Evolutionary conservation across 2,888 invertebrate genomes (phyloP).

Genomic region (Leucoma salicis): DNA sequence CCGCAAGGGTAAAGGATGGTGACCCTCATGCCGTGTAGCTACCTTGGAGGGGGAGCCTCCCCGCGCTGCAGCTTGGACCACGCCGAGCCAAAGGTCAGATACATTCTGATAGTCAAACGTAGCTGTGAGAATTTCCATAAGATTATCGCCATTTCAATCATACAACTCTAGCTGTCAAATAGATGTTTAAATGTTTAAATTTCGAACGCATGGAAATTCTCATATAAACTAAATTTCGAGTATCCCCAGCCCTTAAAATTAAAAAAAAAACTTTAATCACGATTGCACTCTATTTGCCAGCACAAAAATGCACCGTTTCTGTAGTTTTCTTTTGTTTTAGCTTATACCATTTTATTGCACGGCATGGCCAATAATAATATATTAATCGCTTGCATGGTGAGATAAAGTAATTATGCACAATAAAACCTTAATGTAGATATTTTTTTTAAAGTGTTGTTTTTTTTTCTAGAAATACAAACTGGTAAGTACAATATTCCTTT

Average conservation of each 20-base stretch:
- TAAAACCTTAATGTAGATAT: neutral
- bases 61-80: slow-evolving; percentile 78
- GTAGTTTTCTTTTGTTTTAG: slow-evolving; percentile 6
- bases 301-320: slow-evolving; percentile 21
- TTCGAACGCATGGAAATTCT: slow-evolving; percentile 28
- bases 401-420: too few relatives aligned
- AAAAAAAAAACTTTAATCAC: slow-evolving; percentile 20
- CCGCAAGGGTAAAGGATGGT: slow-evolving; percentile 76
- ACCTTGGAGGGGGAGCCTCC: slow-evolving; percentile 82
- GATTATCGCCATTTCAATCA: slow-evolving; percentile 23
- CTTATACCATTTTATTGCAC: slow-evolving; percentile 23
- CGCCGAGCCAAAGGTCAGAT: slow-evolving; percentile 76
- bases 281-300: slow-evolving; percentile 21
- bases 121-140: slow-evolving; percentile 35
- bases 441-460: neutral
- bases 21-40: slow-evolving; percentile 86
- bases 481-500: too few relatives aligned
- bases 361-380: slow-evolving; percentile 20
- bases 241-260: slow-evolving; percentile 24
- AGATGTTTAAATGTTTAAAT: slow-evolving; percentile 4
- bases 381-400: slow-evolving; percentile 28
- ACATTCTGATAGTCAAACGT: slow-evolving; percentile 38
- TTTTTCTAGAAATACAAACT: neutral
- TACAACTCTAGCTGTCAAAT: slow-evolving; percentile 6
- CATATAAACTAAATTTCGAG: too few relatives aligned